A percentile compares a stretch with the other conserved stretches of the same genome.
Evolutionary conservation across 1,140 invertebrate genomes (phyloP).

Genomic region (Drosophila parabipectinata): DNA sequence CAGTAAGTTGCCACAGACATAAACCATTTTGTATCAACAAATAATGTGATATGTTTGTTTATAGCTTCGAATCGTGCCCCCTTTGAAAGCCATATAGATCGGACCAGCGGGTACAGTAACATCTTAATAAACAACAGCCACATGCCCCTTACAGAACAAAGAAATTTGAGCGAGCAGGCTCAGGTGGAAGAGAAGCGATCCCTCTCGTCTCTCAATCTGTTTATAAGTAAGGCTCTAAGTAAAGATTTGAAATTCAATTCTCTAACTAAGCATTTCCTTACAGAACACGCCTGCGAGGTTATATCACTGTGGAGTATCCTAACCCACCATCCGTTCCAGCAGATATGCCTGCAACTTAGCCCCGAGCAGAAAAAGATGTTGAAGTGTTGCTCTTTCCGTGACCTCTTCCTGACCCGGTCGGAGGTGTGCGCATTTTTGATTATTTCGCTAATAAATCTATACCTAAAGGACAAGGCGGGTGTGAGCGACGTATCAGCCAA

Average conservation of each 20-base stretch:
- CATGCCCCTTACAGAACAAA: slow-evolving; percentile 66
- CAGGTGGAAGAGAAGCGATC: slow-evolving; percentile 89
- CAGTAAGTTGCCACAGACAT: slow-evolving; percentile 37
- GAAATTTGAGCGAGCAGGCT: slow-evolving; percentile 83
- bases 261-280: neutral
- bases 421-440: slow-evolving; percentile 92
- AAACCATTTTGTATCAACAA: neutral
- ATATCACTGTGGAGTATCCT: slow-evolving; percentile 97
- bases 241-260: neutral
- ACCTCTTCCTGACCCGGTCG: slow-evolving; percentile 93
- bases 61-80: slow-evolving; percentile 43
- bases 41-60: neutral
- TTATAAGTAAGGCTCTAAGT: slow-evolving; percentile 86
- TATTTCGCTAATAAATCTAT: slow-evolving; percentile 91
- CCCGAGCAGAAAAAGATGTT: slow-evolving; percentile 86
- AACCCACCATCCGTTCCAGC: slow-evolving; percentile 96
- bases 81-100: slow-evolving; percentile 58
- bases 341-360: slow-evolving; percentile 89
- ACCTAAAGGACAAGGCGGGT: slow-evolving; percentile 97
- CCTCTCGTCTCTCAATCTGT: slow-evolving; percentile 90
- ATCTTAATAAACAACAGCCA: slow-evolving; percentile 50
- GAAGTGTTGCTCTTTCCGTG: slow-evolving; percentile 88
- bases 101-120: slow-evolving; percentile 78
- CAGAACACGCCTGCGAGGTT: slow-evolving; percentile 93
- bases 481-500: slow-evolving; percentile 95